phyloP scores from a whole-genome alignment of 1,140 invertebrate species.

The Neomicropteryx cornuta region DNA sequence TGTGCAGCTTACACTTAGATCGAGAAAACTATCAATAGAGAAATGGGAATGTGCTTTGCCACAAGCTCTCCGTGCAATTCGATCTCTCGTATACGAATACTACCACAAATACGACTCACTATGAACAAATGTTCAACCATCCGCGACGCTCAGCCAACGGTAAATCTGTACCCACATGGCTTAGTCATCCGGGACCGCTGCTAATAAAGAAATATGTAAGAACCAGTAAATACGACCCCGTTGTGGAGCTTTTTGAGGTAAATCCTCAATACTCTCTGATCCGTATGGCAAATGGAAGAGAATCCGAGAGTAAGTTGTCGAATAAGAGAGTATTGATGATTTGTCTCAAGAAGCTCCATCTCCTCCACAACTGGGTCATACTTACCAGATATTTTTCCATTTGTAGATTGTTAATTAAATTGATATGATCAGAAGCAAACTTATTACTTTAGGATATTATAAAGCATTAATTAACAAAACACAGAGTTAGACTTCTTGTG shows the following conservation, averaged over 20 bases:
- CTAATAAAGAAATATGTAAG: constrained; percentile 12
- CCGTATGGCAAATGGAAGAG: too few species aligned
- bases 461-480: too few species aligned
- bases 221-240: constrained; percentile 11
- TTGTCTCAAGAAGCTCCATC: too few species aligned
- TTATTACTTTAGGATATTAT: too few species aligned
- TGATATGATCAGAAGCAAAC: too few species aligned
- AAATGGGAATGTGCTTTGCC: neutral
- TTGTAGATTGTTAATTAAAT: too few species aligned
- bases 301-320: too few species aligned
- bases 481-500: too few species aligned
- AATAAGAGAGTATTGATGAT: too few species aligned
- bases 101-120: neutral
- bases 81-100: neutral
- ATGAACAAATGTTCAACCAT: neutral
- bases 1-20: neutral
- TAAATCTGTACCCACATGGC: neutral
- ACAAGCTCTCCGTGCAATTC: neutral
- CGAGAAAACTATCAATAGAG: constrained; percentile 1
- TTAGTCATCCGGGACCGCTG: constrained; percentile 6
- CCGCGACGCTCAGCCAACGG: neutral
- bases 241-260: constrained; percentile 11
- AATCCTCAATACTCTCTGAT: constrained; percentile 16
- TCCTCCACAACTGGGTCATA: too few species aligned
- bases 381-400: too few species aligned